phyloP scores from a whole-genome alignment of 2,888 invertebrate genomes.

The Eristalis tenax region DNA sequence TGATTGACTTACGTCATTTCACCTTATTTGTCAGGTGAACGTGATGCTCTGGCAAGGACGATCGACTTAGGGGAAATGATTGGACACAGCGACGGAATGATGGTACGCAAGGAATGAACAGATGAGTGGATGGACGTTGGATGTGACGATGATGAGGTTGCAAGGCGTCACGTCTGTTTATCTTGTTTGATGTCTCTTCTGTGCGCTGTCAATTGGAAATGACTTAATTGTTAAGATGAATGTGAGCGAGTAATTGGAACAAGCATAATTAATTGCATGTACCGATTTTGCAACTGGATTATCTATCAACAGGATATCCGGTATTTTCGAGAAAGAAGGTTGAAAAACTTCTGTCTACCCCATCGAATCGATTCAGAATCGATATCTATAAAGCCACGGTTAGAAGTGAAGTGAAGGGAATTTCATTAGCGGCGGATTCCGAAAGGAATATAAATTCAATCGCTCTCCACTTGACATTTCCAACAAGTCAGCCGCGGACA shows the following conservation, averaged over 20 bases:
- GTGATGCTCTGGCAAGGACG: slow-evolving; percentile 55
- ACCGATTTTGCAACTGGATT: background rate
- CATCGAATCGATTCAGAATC: too few relatives aligned
- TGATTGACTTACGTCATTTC: slow-evolving; percentile 70
- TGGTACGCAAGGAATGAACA: slow-evolving; percentile 37
- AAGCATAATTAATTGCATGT: slow-evolving; percentile 2
- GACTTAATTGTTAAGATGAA: slow-evolving; percentile 57
- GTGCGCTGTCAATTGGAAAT: slow-evolving; percentile 63
- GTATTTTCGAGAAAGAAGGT: background rate
- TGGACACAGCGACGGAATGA: slow-evolving; percentile 42
- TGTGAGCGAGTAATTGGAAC: slow-evolving; percentile 18
- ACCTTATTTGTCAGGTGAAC: slow-evolving; percentile 65
- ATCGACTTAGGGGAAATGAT: slow-evolving; percentile 54
- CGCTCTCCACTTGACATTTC: slow-evolving; percentile 14
- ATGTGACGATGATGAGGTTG: slow-evolving; percentile 64
- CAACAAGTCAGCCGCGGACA: background rate
- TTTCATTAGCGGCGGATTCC: background rate
- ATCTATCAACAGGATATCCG: slow-evolving; percentile 49
- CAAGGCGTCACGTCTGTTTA: slow-evolving; percentile 54
- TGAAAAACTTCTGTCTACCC: too few relatives aligned
- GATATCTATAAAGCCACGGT: too few relatives aligned
- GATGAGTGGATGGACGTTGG: slow-evolving; percentile 16
- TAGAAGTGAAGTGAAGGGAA: background rate
- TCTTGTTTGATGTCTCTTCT: slow-evolving; percentile 57
- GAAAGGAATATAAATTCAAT: background rate